These are phyloP conservation scores for Drosophila hydei DNA, from an alignment of 1,140 invertebrate species.

Conservation along the genomic window DNA sequence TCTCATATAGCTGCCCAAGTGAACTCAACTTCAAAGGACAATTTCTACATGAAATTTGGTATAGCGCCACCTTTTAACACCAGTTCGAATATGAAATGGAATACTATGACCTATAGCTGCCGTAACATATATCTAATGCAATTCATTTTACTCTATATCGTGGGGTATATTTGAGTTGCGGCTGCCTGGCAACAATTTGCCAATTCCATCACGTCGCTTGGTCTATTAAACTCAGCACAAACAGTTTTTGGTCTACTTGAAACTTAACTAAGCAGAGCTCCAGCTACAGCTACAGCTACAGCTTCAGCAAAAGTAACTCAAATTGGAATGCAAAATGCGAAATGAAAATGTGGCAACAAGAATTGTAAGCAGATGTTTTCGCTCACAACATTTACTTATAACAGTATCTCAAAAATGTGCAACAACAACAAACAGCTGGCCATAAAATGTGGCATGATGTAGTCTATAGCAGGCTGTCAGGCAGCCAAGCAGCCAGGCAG, in stretches of 20 bases:
- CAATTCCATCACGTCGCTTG: slow-evolving; percentile 3
- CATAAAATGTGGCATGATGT: slow-evolving; percentile 45
- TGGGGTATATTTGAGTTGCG: not conserved
- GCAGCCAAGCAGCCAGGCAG: no score
- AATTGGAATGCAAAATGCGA: slow-evolving; percentile 53
- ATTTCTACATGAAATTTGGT: not conserved
- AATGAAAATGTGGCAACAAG: slow-evolving; percentile 43
- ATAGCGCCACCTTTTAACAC: not conserved
- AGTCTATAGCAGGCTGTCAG: slow-evolving; percentile 6
- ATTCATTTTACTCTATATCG: no score
- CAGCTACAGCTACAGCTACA: slow-evolving; percentile 10
- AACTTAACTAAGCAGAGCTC: slow-evolving; percentile 35
- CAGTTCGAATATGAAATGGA: not conserved
- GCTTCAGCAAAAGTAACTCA: slow-evolving; percentile 20
- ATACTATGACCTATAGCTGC: not conserved
- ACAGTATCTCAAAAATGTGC: slow-evolving; percentile 34
- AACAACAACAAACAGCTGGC: slow-evolving; percentile 29
- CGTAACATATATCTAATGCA: no score
- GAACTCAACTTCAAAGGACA: no score
- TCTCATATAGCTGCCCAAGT: no score
- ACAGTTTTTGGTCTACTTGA: slow-evolving; percentile 15
- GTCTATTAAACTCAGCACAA: slow-evolving; percentile 10
- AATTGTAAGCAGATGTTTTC: slow-evolving; percentile 54
- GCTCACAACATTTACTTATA: slow-evolving; percentile 41
- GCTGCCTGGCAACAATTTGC: not conserved